These are phyloP conservation scores for Drosophila sturtevanti DNA, from an alignment of 1,140 invertebrate species.

Conservation along the genomic window DNA sequence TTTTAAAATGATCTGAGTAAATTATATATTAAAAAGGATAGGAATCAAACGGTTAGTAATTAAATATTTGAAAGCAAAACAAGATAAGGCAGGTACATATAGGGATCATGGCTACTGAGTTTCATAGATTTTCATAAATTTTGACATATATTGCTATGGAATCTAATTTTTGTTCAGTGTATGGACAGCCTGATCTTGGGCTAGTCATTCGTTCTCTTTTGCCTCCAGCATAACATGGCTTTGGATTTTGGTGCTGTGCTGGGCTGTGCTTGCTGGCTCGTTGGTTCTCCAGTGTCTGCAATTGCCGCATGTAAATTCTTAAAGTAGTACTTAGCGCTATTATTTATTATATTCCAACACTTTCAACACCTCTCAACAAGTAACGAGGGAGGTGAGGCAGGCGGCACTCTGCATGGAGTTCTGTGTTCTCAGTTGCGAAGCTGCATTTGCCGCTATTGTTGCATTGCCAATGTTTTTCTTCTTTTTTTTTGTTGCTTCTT, in stretches of 20 bases:
- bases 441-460: constrained; percentile 53
- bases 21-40: too few species aligned
- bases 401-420: constrained; percentile 23
- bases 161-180: constrained; percentile 27
- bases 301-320: constrained; percentile 82
- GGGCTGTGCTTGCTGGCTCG: constrained; percentile 22
- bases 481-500: constrained; percentile 11
- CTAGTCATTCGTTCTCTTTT: constrained; percentile 5
- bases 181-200: not conserved
- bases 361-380: constrained; percentile 82
- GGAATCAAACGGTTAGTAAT: too few species aligned
- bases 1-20: too few species aligned
- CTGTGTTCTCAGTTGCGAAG: constrained; percentile 3
- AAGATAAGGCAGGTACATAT: too few species aligned
- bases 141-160: too few species aligned
- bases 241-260: constrained; percentile 51
- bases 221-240: constrained; percentile 32
- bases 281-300: constrained; percentile 44
- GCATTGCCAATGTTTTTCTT: constrained; percentile 50
- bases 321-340: constrained; percentile 82
- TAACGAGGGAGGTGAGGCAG: constrained; percentile 35
- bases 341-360: constrained; percentile 82
- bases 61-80: too few species aligned
- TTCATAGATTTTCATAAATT: too few species aligned
- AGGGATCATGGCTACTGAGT: too few species aligned